Evolutionary conservation across 2,797 vertebrate genomes (phyloP).

Genomic region (Brachyalestes nurse): DNA sequence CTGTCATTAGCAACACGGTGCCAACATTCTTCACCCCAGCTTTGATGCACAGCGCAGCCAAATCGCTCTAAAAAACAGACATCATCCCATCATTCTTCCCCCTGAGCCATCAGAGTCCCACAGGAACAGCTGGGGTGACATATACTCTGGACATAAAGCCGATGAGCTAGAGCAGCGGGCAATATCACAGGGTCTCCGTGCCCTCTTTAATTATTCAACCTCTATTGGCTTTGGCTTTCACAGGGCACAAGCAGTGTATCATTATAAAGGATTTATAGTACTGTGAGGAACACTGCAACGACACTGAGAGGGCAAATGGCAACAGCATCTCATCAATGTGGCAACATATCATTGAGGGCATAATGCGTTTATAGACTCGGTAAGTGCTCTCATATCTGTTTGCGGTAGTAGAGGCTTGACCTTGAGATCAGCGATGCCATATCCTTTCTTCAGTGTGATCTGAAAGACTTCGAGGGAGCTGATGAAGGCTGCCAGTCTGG

Average conservation of each 20-base stretch:
- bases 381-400: not conserved
- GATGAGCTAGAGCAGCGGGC: constrained; percentile 25
- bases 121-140: constrained; percentile 24
- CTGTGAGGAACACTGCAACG: not conserved
- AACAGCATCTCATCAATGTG: constrained; percentile 10
- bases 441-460: constrained; percentile 91
- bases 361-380: constrained; percentile 1
- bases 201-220: constrained; percentile 34
- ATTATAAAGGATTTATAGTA: not conserved
- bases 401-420: constrained; percentile 64
- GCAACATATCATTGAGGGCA: constrained; percentile 11
- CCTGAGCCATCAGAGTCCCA: not conserved
- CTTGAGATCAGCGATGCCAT: constrained; percentile 89
- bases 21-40: constrained; percentile 89
- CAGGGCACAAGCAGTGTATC: constrained; percentile 10
- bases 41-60: constrained; percentile 88
- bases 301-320: constrained; percentile 7
- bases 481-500: constrained; percentile 93
- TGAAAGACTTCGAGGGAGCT: constrained; percentile 92
- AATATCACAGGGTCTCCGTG: constrained; percentile 34
- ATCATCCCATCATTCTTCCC: not conserved
- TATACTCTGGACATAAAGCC: constrained; percentile 25
- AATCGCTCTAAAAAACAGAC: constrained; percentile 79
- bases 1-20: constrained; percentile 92
- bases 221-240: constrained; percentile 13